Base-by-base conservation (phyloP, 2,797 vertebrate genomes). In the Gymnoscopelus microlampas region DNA sequence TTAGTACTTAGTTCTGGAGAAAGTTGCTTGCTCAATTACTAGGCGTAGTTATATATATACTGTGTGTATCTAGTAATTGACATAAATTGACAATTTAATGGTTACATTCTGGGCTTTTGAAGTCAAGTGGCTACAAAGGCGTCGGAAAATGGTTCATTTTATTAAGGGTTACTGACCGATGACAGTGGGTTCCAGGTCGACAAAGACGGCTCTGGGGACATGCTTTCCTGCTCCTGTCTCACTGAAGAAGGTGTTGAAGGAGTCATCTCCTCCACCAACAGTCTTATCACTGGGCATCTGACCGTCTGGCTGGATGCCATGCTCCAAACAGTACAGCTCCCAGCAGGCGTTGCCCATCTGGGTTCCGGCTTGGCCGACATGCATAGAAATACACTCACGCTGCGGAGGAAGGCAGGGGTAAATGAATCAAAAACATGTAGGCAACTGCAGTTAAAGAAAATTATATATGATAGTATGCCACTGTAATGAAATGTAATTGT, bases 231-330 rank as follows among this genome's bases (percentile, higher is more conserved):
- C 87, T 5, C 90, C 92, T 0, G 92, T 94, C 67, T 94, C 92
- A 55, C 91, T 92, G 82, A 94, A 94, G 83, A 94, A 94, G 26
- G 92, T 94, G 70, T 90, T 93, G 81, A 93, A 94, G 24, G 92
- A 94, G 76, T 93, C 91, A 12, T 93, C 92, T 26, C 87, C 88
- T 58, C 89, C 90, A 64, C 90, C 90, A 26, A 87, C 80, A 1
- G 88, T 87, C 58, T 91, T 92, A 70, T 89, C 87, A 49, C 87
- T 88, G 53, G 89, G 88, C 90, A 93, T 92, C 80, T 92, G 91
- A 11, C 91, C 92, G 48, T 94, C 86, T 24, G 91, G 89, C 84
- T 93, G 91, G 77, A 93, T 92, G 12, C 91, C 89, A 51, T 93
- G 92, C 53, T 92, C 89, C 76, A 90, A 76, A 49, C 91, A 93